Conservation (phyloP, 2,113 vertebrate species). For the Gallinago undulata region DNA sequence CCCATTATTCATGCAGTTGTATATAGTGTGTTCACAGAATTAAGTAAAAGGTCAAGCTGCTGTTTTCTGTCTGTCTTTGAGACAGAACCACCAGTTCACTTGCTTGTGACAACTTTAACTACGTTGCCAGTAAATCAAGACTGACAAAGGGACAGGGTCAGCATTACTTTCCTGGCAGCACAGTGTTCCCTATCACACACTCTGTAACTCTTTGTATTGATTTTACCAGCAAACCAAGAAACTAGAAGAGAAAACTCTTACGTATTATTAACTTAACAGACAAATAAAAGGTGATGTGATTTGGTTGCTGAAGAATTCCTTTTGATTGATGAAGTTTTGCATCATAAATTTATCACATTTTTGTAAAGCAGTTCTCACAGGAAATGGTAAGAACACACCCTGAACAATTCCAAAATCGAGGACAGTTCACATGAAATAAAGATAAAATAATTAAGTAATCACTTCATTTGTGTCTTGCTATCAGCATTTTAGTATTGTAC, state of each 20-base stretch:
- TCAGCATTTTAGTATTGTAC: background rate
- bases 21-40: background rate
- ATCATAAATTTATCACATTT: background rate
- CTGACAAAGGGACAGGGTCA: background rate
- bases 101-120: background rate
- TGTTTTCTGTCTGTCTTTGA: background rate
- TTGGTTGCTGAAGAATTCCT: background rate
- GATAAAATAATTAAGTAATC: background rate
- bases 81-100: background rate
- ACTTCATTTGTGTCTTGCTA: background rate
- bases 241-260: background rate
- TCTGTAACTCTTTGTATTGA: background rate
- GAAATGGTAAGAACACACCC: background rate
- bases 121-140: background rate
- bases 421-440: background rate
- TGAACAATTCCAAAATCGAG: background rate
- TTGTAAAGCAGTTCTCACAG: background rate
- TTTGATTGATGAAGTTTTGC: background rate
- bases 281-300: background rate
- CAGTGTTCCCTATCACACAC: background rate
- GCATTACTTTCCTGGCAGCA: background rate
- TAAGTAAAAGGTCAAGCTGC: background rate
- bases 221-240: background rate
- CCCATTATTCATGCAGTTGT: background rate
- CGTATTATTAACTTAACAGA: background rate